Conservation (phyloP, 1,140 invertebrate species). For the Tachypleus tridentatus region DNA sequence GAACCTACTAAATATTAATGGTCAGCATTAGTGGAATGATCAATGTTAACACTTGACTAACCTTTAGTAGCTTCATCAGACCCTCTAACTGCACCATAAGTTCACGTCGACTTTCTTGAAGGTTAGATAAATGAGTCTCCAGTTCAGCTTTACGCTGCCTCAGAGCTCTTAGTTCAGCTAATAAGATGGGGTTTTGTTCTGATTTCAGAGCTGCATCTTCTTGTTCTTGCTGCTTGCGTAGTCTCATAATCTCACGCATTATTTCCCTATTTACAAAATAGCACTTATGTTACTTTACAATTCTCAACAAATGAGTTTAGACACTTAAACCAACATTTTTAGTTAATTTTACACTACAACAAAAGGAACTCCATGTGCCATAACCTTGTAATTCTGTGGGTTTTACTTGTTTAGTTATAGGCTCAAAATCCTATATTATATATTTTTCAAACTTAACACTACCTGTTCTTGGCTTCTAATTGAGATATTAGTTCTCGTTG, state of each 20-base stretch:
- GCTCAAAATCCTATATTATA: too few species aligned
- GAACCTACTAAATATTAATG: too few species aligned
- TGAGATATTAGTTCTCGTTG: slow-evolving; percentile 62
- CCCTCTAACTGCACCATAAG: slow-evolving; percentile 92
- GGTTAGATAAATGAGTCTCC: slow-evolving; percentile 74
- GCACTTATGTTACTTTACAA: too few species aligned
- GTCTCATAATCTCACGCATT: slow-evolving; percentile 87
- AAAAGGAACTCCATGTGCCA: too few species aligned
- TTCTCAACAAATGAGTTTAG: too few species aligned
- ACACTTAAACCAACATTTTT: too few species aligned
- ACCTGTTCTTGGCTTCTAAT: slow-evolving; percentile 62
- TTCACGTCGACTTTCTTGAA: slow-evolving; percentile 85
- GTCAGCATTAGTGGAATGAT: too few species aligned
- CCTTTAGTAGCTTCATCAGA: slow-evolving; percentile 94
- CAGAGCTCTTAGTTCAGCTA: slow-evolving; percentile 77
- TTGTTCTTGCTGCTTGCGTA: slow-evolving; percentile 58
- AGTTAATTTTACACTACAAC: too few species aligned
- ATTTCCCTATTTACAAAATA: slow-evolving; percentile 63
- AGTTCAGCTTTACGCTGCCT: slow-evolving; percentile 87
- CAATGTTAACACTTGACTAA: slow-evolving; percentile 29
- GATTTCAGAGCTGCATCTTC: slow-evolving; percentile 41
- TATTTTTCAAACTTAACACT: too few species aligned
- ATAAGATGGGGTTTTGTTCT: slow-evolving; percentile 63
- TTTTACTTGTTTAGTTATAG: too few species aligned
- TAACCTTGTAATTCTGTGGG: too few species aligned